A percentile compares a stretch with the other conserved stretches of the same genome.
phyloP scores from a whole-genome alignment of 1,140 invertebrate genomes.

The Cecropterus lyciades region DNA sequence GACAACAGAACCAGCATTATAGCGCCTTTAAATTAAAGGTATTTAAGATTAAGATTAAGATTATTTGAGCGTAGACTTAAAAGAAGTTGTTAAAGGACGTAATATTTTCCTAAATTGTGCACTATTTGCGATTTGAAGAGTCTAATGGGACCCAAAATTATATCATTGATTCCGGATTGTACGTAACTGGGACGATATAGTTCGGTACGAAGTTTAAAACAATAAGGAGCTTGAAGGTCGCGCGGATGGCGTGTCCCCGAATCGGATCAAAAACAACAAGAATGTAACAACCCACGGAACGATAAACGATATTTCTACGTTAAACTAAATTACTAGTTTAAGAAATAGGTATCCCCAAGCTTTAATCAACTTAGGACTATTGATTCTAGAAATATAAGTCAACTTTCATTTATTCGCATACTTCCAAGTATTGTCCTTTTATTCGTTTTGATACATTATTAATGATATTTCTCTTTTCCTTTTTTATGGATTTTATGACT shows the following conservation, averaged over 20 bases:
- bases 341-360: not conserved
- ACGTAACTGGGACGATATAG: not conserved
- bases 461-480: too few species aligned
- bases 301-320: slow-evolving; percentile 5
- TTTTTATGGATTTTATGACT: too few species aligned
- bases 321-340: not conserved
- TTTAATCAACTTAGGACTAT: not conserved
- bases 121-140: too few species aligned
- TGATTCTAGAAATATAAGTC: not conserved
- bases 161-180: not conserved
- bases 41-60: too few species aligned
- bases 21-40: too few species aligned
- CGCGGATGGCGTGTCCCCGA: slow-evolving; percentile 2
- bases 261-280: slow-evolving; percentile 5
- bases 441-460: too few species aligned
- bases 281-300: not conserved
- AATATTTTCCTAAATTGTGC: too few species aligned
- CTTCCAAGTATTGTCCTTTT: too few species aligned
- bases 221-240: slow-evolving; percentile 17
- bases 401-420: not conserved
- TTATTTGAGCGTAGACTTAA: too few species aligned
- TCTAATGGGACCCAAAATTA: too few species aligned
- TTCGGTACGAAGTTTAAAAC: slow-evolving; percentile 11
- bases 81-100: too few species aligned
- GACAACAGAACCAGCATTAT: too few species aligned